phyloP scores from a whole-genome alignment of 2,113 vertebrate species.

The Casuarius casuarius region DNA sequence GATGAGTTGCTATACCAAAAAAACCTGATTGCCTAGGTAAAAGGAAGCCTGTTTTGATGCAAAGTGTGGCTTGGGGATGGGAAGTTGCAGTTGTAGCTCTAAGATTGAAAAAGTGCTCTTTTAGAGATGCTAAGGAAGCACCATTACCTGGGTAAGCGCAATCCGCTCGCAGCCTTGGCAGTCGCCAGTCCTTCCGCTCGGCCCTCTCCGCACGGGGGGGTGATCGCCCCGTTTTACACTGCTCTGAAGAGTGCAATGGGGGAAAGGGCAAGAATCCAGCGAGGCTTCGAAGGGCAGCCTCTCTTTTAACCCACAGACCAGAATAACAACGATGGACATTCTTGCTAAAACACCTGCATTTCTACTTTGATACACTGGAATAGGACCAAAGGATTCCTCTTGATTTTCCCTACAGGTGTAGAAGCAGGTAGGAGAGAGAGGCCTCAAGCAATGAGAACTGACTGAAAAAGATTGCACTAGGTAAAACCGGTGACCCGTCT shows the following conservation, averaged over 20 bases:
- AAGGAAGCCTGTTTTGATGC: not conserved
- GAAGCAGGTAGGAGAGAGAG: not conserved
- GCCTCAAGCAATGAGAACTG: not conserved
- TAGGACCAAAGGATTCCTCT: not conserved
- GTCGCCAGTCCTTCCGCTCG: not conserved
- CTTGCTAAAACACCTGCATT: not conserved
- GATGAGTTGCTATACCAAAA: not conserved
- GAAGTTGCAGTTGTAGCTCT: not conserved
- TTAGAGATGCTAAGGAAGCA: not conserved
- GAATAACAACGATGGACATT: not conserved
- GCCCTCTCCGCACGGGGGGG: not conserved
- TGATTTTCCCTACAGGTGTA: not conserved
- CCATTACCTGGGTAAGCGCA: not conserved
- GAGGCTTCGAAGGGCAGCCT: not conserved
- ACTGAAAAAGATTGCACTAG: not conserved
- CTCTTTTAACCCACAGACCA: not conserved
- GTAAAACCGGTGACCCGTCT: not conserved
- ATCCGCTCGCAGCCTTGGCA: not conserved
- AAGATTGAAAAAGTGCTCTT: not conserved
- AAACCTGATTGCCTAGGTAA: not conserved
- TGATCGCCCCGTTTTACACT: not conserved
- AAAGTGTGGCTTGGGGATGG: not conserved
- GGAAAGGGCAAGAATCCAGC: not conserved
- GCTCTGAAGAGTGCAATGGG: not conserved
- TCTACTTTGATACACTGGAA: not conserved